phyloP scores from a whole-genome alignment of 2,888 invertebrate genomes.

The Cryptosula pallasiana region DNA sequence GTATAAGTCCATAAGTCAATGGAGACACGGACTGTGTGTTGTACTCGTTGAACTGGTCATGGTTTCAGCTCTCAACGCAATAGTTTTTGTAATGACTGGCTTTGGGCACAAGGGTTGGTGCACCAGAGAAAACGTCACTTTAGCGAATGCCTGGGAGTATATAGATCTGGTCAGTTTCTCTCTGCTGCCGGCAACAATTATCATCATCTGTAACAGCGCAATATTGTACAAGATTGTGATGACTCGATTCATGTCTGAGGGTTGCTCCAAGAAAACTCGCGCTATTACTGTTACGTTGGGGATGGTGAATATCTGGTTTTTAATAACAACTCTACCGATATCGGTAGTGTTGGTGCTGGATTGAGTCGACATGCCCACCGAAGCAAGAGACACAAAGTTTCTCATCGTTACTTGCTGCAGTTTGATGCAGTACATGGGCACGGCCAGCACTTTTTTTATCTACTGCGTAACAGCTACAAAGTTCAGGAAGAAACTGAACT shows the following conservation, averaged over 20 bases:
- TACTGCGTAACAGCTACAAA: background rate
- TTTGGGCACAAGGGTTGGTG: slow-evolving; percentile 62
- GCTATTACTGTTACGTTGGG: slow-evolving; percentile 36
- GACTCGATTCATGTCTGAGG: background rate
- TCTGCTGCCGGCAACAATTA: slow-evolving; percentile 36
- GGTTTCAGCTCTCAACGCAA: background rate
- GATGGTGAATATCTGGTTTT: slow-evolving; percentile 35
- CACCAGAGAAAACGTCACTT: background rate
- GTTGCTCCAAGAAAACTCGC: background rate
- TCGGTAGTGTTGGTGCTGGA: slow-evolving; percentile 28
- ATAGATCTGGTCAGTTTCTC: slow-evolving; percentile 39
- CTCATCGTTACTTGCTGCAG: background rate
- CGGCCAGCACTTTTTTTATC: background rate
- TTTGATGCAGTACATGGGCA: background rate
- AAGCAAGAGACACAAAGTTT: background rate
- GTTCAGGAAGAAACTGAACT: background rate
- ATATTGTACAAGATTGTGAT: slow-evolving; percentile 24
- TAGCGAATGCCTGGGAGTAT: slow-evolving; percentile 35
- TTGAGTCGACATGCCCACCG: background rate
- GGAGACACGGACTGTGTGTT: background rate
- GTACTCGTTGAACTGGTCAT: background rate
- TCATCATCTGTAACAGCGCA: slow-evolving; percentile 37
- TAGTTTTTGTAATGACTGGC: background rate
- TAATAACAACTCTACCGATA: slow-evolving; percentile 34
- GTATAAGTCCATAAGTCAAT: background rate